These are phyloP conservation scores for Ormyrus rosae DNA, from an alignment of 2,888 invertebrate genomes.

Conservation along the genomic window DNA sequence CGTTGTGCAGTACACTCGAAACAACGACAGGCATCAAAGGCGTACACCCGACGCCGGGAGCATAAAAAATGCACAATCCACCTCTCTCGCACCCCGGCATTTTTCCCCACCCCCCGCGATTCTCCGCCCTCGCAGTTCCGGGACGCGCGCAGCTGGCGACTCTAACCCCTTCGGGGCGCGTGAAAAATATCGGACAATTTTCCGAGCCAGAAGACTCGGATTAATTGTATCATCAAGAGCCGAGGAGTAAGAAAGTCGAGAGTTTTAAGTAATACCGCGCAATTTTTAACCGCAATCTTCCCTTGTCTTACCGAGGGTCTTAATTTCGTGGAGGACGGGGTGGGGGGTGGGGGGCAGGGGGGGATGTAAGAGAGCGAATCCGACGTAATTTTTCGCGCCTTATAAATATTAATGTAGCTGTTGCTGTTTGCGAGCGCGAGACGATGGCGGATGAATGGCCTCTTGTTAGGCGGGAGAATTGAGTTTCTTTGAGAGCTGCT, in stretches of 20 bases:
- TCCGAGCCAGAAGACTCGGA: conserved; percentile 70
- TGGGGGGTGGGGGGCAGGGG: neutral
- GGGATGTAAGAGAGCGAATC: conserved; percentile 6
- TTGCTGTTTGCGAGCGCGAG: conserved; percentile 29
- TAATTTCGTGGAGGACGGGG: conserved; percentile 21
- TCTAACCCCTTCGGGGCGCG: conserved; percentile 57
- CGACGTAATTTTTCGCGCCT: conserved; percentile 48
- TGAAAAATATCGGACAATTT: conserved; percentile 76
- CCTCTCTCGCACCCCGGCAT: conserved; percentile 61
- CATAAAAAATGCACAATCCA: conserved; percentile 15
- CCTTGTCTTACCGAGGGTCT: conserved; percentile 53
- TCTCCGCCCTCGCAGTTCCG: neutral
- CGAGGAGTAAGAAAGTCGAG: conserved; percentile 61
- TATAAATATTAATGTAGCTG: conserved; percentile 53
- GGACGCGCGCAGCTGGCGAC: conserved; percentile 52
- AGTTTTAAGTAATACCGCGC: conserved; percentile 72
- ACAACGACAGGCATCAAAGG: too few species aligned
- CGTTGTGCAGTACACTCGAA: too few species aligned
- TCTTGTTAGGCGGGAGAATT: conserved; percentile 26
- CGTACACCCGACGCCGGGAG: too few species aligned
- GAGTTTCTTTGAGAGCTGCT: neutral
- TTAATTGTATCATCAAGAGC: conserved; percentile 76
- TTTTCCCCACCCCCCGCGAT: conserved; percentile 40
- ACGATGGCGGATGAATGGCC: neutral
- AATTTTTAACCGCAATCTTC: conserved; percentile 74